Evolutionary conservation across 2,113 vertebrate genomes (phyloP).

Genomic region (Calidris pygmaea): DNA sequence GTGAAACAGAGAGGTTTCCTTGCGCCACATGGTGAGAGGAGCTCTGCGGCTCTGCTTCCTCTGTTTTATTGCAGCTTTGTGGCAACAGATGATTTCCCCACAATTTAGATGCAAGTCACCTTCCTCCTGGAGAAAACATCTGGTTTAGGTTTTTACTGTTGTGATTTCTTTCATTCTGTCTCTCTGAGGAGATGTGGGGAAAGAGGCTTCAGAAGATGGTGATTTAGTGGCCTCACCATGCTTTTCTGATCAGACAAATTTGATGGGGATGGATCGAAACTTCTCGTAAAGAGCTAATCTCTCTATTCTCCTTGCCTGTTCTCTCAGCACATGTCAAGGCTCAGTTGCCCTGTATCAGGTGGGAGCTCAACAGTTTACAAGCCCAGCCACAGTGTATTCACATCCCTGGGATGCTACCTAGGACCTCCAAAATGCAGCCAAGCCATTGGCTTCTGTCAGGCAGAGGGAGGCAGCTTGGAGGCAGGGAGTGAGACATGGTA

Average conservation of each 20-base stretch:
- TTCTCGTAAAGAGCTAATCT: background rate
- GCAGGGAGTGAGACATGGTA: background rate
- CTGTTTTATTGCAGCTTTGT: background rate
- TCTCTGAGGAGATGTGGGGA: rapidly evolving
- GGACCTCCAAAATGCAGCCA: background rate
- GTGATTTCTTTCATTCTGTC: background rate
- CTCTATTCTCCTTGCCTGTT: background rate
- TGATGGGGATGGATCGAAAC: background rate
- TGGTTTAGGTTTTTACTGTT: background rate
- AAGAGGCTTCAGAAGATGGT: background rate
- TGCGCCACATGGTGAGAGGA: background rate
- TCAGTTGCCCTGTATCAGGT: rapidly evolving
- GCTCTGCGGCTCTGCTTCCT: background rate
- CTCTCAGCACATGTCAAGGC: background rate
- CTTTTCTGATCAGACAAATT: background rate
- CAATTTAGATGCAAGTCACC: background rate
- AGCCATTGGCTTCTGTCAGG: background rate
- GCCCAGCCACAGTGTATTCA: background rate
- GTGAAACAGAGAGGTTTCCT: background rate
- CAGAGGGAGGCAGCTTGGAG: background rate
- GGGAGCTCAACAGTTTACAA: background rate
- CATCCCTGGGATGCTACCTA: background rate
- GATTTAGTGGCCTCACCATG: background rate
- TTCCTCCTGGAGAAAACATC: background rate
- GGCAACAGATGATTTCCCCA: background rate